Base-by-base conservation (phyloP, 2,797 vertebrate genomes). In the Emydoidea blandingii region DNA sequence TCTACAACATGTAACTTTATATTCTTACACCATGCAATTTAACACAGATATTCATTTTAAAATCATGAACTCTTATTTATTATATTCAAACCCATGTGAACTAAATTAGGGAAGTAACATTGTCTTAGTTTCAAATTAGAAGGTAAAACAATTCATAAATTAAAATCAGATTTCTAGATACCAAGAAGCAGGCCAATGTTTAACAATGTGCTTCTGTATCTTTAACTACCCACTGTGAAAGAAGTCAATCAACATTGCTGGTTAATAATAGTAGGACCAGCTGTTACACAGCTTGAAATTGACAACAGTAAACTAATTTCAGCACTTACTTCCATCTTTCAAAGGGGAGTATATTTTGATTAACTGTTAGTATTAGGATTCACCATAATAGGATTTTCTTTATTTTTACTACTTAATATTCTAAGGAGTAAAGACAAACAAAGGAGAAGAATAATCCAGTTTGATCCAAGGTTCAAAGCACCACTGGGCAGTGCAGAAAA, bases 191-290 rank as follows among this genome's bases (percentile, higher is more conserved):
- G 11, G 53, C 23, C 54, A 72, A 44, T n/a, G 78, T 56, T 52
- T 81, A 76, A 50, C 76, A 94, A 79, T 8, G 52, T 76, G 10
- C 57, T 93, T 50, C 68, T 90, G 7, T 79, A 10, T 74, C 74
- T 85, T 62, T 82, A 14, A 44, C 65, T 56, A 89, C 23, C 10
- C 27, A 72, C 52, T 83, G 37, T 81, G 79, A 95, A 82, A 90
- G 44, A 18, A 87, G 47, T 47, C 62, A 91, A 34, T 11, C 54
- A 94, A 44, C 49, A 86, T 52, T 47, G 56, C 56, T 80, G 41
- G 79, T 89, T 88, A 93, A 23, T 89, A 94, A 83, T 90, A 92
- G 85, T 74, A 88, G 34, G n/a, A 92, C 53, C 50, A 96, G 82
- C 82, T 94, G 78, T 81, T 78, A 76, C 44, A 83, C 6, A 83